Conservation (phyloP, 2,113 vertebrate genomes). For the Shinisaurus crocodilurus region DNA sequence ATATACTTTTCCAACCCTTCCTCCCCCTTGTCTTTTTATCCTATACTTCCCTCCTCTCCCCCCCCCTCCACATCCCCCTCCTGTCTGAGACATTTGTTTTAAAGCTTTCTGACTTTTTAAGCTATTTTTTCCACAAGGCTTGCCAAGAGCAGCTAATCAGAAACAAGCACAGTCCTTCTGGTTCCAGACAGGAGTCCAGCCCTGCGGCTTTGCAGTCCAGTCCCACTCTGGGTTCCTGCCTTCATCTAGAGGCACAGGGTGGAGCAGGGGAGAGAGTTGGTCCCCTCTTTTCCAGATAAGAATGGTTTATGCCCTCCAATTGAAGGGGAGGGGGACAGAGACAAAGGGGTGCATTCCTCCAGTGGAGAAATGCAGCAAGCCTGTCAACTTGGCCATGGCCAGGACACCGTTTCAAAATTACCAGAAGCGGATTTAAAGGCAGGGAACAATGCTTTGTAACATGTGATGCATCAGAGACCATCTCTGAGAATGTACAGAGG, state of each 20-base stretch:
- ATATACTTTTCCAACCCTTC: neutral
- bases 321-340: neutral
- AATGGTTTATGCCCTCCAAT: neutral
- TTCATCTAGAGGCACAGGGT: neutral
- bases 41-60: neutral
- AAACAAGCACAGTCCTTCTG: constrained; percentile 65
- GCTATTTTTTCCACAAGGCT: constrained; percentile 76
- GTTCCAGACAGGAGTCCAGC: constrained; percentile 24
- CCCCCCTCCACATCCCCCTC: constrained; percentile 44
- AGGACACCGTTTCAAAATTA: neutral
- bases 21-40: neutral
- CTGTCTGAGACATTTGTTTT: constrained; percentile 50
- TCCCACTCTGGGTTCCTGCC: neutral
- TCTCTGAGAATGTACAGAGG: neutral
- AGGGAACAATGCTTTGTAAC: neutral
- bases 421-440: neutral
- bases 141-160: constrained; percentile 78
- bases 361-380: neutral
- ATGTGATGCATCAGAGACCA: neutral
- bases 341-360: neutral
- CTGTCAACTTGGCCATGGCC: neutral
- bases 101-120: constrained; percentile 56
- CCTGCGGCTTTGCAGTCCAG: constrained; percentile 34
- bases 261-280: neutral
- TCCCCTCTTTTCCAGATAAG: neutral